These are phyloP conservation scores for Drosophila parvula DNA, from an alignment of 1,140 invertebrate species.

Conservation along the genomic window DNA sequence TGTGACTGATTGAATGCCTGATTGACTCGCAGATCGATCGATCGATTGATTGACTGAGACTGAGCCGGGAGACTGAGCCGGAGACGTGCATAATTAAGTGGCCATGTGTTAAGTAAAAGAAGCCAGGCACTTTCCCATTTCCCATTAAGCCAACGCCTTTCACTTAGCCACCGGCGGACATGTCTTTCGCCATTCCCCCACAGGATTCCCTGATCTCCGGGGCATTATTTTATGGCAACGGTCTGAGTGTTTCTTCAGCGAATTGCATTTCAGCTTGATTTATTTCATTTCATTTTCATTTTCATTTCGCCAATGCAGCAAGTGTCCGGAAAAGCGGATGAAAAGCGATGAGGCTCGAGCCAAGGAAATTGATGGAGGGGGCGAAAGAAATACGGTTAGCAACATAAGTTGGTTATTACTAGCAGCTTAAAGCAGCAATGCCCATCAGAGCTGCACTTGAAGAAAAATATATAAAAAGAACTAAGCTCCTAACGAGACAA, in stretches of 20 bases:
- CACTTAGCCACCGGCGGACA: constrained; percentile 42
- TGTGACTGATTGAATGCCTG: constrained; percentile 29
- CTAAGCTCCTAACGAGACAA: neutral
- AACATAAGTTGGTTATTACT: constrained; percentile 82
- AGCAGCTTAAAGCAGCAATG: constrained; percentile 72
- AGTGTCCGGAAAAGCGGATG: constrained; percentile 41
- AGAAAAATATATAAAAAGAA: constrained; percentile 2
- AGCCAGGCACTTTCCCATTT: constrained; percentile 72
- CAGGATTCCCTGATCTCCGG: neutral
- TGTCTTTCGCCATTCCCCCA: neutral
- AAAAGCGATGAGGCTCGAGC: constrained; percentile 13
- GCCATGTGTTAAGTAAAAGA: constrained; percentile 49
- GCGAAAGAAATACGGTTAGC: constrained; percentile 77
- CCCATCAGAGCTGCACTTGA: constrained; percentile 21
- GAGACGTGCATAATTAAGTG: constrained; percentile 55
- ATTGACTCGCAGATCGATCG: constrained; percentile 36
- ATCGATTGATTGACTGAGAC: constrained; percentile 15
- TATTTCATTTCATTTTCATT: constrained; percentile 79
- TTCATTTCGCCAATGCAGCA: constrained; percentile 63
- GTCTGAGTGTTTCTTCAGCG: constrained; percentile 73
- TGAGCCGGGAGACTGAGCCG: constrained; percentile 11
- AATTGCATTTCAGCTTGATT: constrained; percentile 82
- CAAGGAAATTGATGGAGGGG: constrained; percentile 65
- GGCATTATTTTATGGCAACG: constrained; percentile 71
- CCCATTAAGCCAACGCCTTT: constrained; percentile 68